Evolutionary conservation across 2,113 vertebrate species (phyloP), one percentile per base, ranked within the genome.

Genomic region (Bambusicola thoracicus): DNA sequence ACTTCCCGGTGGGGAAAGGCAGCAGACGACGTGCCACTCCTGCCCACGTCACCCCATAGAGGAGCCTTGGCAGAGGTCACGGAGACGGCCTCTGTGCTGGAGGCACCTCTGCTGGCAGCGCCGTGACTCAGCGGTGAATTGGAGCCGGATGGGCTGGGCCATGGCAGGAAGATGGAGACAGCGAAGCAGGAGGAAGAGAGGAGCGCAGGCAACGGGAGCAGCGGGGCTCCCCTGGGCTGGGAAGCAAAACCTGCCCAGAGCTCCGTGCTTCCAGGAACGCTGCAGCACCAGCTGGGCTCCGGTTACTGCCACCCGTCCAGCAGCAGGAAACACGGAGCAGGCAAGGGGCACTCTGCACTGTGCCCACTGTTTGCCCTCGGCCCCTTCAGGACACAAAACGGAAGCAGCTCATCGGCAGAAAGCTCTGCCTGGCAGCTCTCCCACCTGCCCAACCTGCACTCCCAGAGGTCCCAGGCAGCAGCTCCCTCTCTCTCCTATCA

Each of bases 21-120:
- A 93, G 70, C 70, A 79, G 81, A 76, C 78, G 61, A 84, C n/a
- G 62, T 40, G n/a, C 84, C 49, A 66, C 84, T 87, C 91, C 84
- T 89, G 89, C 75, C 81, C 36, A 49, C 41, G 75, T 69, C 44
- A 34, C 25, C 49, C 41, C 0, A 2, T 13, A 65, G 80, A 93
- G 44, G 69, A 89, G 62, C 13, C 65, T 62, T 25, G 62, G 55
- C 92, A 66, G 68, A 93, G 89, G 84, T 76, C 19, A 5, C 38
- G 68, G 87, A 85, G 43, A 30, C 82, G 81, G 51, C 16, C 84
- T 66, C 74, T 1, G 44, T 34, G 78, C 51, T 80, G 67, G 5
- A 89, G 75, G 72, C 69, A 69, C 66, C 86, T 85, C 61, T 2
- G 2, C 58, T 85, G 67, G 89, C 84, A 86, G 88, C 14, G 4